Evolutionary conservation across 2,888 invertebrate genomes (phyloP).

Genomic region (Drosophila aldrichi): DNA sequence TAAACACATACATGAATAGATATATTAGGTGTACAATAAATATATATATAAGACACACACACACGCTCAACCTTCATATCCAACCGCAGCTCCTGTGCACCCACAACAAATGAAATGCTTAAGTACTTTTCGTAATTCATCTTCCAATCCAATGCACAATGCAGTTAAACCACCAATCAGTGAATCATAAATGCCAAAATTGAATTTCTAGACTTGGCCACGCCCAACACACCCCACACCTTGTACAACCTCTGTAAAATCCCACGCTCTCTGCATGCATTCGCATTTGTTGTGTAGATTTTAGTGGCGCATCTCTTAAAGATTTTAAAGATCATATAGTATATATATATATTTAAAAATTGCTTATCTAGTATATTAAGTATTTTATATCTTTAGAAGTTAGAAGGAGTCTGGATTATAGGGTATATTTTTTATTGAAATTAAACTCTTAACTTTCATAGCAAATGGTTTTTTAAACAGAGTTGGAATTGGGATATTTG

Average conservation of each 20-base stretch:
- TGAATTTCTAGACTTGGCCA: constrained; percentile 21
- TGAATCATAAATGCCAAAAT: constrained; percentile 29
- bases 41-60: background rate
- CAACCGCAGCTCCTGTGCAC: constrained; percentile 11
- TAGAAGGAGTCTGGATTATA: background rate
- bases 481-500: background rate
- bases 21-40: too few species aligned
- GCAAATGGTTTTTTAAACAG: background rate
- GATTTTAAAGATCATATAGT: background rate
- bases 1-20: background rate
- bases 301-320: constrained; percentile 11
- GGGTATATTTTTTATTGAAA: background rate
- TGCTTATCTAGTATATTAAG: background rate
- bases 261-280: constrained; percentile 44
- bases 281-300: constrained; percentile 44
- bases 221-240: constrained; percentile 1
- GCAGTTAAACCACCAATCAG: constrained; percentile 33
- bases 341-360: background rate
- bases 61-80: background rate
- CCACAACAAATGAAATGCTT: constrained; percentile 30
- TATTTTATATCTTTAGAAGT: background rate
- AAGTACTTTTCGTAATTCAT: constrained; percentile 37
- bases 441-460: background rate
- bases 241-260: background rate
- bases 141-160: constrained; percentile 35